A percentile compares a stretch with the other conserved stretches of the same genome.
These are phyloP conservation scores for Luscinia megarhynchos DNA, from an alignment of 2,797 vertebrate genomes.

Conservation along the genomic window DNA sequence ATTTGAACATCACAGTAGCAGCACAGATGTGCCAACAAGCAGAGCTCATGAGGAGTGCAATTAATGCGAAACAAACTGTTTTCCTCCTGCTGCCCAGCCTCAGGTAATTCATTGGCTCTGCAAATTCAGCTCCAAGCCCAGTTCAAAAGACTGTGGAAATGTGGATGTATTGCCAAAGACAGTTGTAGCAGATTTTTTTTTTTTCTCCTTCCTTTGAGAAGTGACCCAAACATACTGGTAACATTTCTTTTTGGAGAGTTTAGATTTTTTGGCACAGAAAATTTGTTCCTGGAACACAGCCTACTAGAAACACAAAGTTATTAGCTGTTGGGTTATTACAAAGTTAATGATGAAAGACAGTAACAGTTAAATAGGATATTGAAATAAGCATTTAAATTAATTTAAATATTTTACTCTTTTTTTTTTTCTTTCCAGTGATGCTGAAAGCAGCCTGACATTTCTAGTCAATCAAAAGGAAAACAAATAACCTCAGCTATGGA, in stretches of 20 bases:
- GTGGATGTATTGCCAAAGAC: slow-evolving; percentile 48
- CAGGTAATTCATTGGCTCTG: slow-evolving; percentile 76
- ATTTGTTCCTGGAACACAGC: slow-evolving; percentile 50
- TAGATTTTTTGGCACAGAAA: slow-evolving; percentile 21
- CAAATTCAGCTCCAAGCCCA: slow-evolving; percentile 75
- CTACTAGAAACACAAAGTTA: slow-evolving; percentile 49
- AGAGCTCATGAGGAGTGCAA: slow-evolving; percentile 18
- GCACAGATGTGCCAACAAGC: slow-evolving; percentile 32
- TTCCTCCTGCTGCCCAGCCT: slow-evolving; percentile 60
- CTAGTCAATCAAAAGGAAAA: slow-evolving; percentile 66
- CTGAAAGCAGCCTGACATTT: slow-evolving; percentile 59
- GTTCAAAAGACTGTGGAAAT: slow-evolving; percentile 77
- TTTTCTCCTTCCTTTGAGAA: background rate
- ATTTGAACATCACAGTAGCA: slow-evolving; percentile 14
- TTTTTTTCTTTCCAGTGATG: slow-evolving; percentile 51
- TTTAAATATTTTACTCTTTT: background rate
- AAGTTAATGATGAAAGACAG: slow-evolving; percentile 68
- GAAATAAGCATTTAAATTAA: slow-evolving; percentile 37
- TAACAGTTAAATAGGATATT: slow-evolving; percentile 44
- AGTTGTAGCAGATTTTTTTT: background rate
- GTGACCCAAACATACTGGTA: background rate
- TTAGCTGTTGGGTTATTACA: slow-evolving; percentile 75
- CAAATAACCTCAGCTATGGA: slow-evolving; percentile 72
- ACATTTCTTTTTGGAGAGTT: slow-evolving; percentile 38
- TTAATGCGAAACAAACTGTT: slow-evolving; percentile 80